These are phyloP conservation scores for Drosophila robusta DNA, from an alignment of 2,888 invertebrate species.

Conservation along the genomic window DNA sequence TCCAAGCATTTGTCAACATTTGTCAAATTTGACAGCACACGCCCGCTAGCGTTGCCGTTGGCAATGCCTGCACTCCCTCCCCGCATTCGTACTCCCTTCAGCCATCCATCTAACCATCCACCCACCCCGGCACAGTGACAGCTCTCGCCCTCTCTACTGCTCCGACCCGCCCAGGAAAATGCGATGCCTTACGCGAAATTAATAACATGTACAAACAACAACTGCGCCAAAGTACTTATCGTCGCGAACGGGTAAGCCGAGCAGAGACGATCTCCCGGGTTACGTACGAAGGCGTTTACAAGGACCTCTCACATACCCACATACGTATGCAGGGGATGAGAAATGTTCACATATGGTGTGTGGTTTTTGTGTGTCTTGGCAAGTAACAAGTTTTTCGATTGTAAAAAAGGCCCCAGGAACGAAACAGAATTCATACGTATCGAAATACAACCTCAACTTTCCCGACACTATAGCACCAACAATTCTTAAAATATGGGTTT, in stretches of 20 bases:
- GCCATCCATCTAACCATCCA: slow-evolving; percentile 27
- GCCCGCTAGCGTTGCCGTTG: slow-evolving; percentile 57
- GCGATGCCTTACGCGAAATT: slow-evolving; percentile 73
- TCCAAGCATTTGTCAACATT: slow-evolving; percentile 83
- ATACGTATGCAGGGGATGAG: background rate
- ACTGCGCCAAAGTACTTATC: slow-evolving; percentile 65
- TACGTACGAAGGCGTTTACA: slow-evolving; percentile 19
- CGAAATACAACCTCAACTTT: too few species aligned
- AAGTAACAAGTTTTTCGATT: slow-evolving; percentile 29
- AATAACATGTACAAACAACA: slow-evolving; percentile 76
- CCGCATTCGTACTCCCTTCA: slow-evolving; percentile 26
- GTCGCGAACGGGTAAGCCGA: slow-evolving; percentile 39
- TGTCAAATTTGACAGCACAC: slow-evolving; percentile 82
- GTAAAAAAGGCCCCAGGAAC: slow-evolving; percentile 10
- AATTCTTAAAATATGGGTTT: too few species aligned
- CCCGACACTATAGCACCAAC: too few species aligned
- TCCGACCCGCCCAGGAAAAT: slow-evolving; percentile 17
- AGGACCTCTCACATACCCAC: slow-evolving; percentile 34
- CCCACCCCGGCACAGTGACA: slow-evolving; percentile 61
- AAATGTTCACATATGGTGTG: slow-evolving; percentile 48
- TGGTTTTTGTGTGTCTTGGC: slow-evolving; percentile 13
- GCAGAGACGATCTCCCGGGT: slow-evolving; percentile 3
- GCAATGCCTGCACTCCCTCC: slow-evolving; percentile 41
- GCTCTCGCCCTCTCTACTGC: slow-evolving; percentile 46
- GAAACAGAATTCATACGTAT: background rate